These are phyloP conservation scores for Malurus elegans DNA, from an alignment of 2,113 vertebrate species.

Conservation along the genomic window DNA sequence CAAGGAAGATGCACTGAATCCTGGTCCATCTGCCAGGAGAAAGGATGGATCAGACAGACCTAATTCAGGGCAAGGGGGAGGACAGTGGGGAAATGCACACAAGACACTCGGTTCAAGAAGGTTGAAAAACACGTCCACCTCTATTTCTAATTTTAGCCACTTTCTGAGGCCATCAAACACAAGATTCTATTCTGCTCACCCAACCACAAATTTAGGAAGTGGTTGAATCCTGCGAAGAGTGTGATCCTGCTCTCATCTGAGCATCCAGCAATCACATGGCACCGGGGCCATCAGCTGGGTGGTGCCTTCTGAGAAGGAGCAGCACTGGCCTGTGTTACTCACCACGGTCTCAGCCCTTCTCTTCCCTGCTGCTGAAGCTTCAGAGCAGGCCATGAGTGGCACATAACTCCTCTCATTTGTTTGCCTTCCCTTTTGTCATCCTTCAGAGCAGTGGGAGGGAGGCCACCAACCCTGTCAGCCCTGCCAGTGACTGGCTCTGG, in stretches of 20 bases:
- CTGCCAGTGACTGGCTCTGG: neutral
- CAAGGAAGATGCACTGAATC: neutral
- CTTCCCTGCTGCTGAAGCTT: neutral
- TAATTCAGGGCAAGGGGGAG: neutral
- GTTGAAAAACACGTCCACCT: neutral
- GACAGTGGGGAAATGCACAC: neutral
- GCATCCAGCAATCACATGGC: neutral
- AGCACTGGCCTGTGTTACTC: neutral
- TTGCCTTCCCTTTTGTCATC: neutral
- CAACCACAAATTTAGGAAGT: conserved; percentile 49
- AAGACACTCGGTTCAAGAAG: neutral
- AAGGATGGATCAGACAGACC: neutral
- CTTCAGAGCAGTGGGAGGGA: neutral
- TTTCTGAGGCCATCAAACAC: neutral
- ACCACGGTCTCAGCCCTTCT: neutral
- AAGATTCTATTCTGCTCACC: neutral
- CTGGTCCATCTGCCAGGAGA: neutral
- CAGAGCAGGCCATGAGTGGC: neutral
- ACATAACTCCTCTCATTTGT: neutral
- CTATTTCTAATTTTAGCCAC: conserved; percentile 15
- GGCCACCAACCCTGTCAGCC: neutral
- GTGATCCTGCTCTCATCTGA: neutral
- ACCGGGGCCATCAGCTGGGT: neutral
- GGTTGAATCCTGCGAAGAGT: conserved; percentile 19
- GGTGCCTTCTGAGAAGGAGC: neutral